Conservation (phyloP, 2,113 vertebrate species). For the Formicarius rufipectus region DNA sequence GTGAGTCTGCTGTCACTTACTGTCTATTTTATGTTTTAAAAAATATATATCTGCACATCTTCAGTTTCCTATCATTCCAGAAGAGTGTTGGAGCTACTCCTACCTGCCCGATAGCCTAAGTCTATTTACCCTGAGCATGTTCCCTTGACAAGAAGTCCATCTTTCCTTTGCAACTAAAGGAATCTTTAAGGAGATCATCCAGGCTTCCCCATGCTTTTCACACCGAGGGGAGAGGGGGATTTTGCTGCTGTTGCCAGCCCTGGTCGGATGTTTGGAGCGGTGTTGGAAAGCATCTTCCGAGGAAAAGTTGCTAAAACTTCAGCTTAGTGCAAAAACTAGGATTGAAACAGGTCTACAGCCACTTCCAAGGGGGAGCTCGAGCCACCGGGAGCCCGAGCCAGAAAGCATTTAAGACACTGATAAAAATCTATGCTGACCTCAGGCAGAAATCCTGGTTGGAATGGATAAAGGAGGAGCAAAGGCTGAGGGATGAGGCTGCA, state of each 20-base stretch:
- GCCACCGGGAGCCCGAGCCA: background rate
- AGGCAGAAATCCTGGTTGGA: background rate
- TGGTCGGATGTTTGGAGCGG: background rate
- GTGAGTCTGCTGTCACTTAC: constrained; percentile 64
- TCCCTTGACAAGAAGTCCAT: constrained; percentile 45
- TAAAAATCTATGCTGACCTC: background rate
- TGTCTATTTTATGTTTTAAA: constrained; percentile 24
- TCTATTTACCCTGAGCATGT: constrained; percentile 65
- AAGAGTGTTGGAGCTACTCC: constrained; percentile 35
- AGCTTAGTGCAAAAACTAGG: constrained; percentile 21
- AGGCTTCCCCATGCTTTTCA: background rate
- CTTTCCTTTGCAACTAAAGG: constrained; percentile 42
- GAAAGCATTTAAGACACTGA: background rate
- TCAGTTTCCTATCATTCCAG: constrained; percentile 26
- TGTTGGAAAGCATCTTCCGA: background rate
- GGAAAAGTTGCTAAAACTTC: background rate
- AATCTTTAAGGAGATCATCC: background rate
- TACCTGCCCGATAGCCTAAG: constrained; percentile 6
- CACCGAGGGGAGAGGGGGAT: background rate
- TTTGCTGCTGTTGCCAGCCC: background rate
- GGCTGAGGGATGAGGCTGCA: background rate
- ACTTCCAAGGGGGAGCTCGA: background rate
- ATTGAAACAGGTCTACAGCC: background rate
- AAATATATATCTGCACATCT: constrained; percentile 60
- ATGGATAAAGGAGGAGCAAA: fast-evolving